These are phyloP conservation scores for Platysteira castanea DNA, from an alignment of 2,113 vertebrate genomes.

Conservation along the genomic window DNA sequence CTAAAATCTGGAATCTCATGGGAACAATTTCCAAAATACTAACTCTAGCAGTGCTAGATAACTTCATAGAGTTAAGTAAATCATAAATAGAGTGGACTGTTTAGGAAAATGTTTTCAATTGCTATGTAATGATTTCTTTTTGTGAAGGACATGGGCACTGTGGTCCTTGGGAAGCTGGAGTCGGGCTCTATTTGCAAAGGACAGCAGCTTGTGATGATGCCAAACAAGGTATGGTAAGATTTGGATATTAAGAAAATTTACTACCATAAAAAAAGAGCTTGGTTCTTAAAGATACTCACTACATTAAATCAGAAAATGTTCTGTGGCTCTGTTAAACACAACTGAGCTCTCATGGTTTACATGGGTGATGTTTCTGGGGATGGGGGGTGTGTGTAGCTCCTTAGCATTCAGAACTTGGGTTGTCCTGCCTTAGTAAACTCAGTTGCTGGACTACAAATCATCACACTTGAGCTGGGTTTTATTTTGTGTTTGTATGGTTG, in stretches of 20 bases:
- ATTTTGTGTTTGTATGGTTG: not conserved
- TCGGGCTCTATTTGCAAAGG: constrained; percentile 94
- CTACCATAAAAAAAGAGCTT: not conserved
- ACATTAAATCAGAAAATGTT: not conserved
- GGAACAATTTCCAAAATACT: not conserved
- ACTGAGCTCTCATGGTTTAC: not conserved
- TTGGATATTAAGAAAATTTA: not conserved
- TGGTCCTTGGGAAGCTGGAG: constrained; percentile 94
- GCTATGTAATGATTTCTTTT: not conserved
- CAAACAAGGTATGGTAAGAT: constrained; percentile 85
- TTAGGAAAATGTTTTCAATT: not conserved
- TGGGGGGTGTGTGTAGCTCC: not conserved
- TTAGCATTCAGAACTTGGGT: not conserved
- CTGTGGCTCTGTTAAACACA: not conserved
- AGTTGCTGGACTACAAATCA: not conserved
- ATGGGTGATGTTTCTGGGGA: not conserved
- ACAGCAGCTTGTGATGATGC: constrained; percentile 98
- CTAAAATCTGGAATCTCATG: not conserved
- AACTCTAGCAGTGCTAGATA: not conserved
- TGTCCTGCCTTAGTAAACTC: not conserved
- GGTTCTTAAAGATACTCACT: not conserved
- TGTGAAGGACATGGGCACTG: constrained; percentile 95
- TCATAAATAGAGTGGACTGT: not conserved
- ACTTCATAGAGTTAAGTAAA: not conserved
- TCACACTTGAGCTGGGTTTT: not conserved